These are phyloP conservation scores for Allophyes oxyacanthae DNA, from an alignment of 2,888 invertebrate species.

Conservation along the genomic window DNA sequence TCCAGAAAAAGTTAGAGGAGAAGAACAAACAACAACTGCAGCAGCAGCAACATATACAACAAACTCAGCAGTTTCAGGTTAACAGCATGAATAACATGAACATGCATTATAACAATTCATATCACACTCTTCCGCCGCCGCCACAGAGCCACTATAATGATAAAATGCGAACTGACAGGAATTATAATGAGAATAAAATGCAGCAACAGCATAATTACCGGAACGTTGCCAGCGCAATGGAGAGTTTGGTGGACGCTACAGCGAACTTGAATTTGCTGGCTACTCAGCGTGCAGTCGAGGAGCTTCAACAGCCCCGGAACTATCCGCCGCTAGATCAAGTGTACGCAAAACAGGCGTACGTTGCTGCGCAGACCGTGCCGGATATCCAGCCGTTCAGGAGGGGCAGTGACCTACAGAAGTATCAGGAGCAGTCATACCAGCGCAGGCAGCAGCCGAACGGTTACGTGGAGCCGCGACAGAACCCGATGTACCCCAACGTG, in stretches of 20 bases:
- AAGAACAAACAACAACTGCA: slow-evolving; percentile 82
- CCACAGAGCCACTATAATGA: slow-evolving; percentile 71
- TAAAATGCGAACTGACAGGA: slow-evolving; percentile 71
- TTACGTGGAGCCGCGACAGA: slow-evolving; percentile 75
- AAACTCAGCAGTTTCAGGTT: slow-evolving; percentile 63
- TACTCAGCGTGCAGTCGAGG: slow-evolving; percentile 69
- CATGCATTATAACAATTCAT: slow-evolving; percentile 73
- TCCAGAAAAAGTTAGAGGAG: slow-evolving; percentile 89
- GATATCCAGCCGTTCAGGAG: slow-evolving; percentile 74
- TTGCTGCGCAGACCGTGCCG: slow-evolving; percentile 67
- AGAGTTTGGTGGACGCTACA: slow-evolving; percentile 77
- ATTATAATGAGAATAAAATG: slow-evolving; percentile 70
- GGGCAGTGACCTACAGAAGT: slow-evolving; percentile 68
- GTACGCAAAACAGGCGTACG: slow-evolving; percentile 56
- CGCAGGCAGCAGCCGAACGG: slow-evolving; percentile 75
- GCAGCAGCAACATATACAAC: slow-evolving; percentile 70
- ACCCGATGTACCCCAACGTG: slow-evolving; percentile 45
- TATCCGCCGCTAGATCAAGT: slow-evolving; percentile 72
- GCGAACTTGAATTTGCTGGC: slow-evolving; percentile 74
- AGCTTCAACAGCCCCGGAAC: slow-evolving; percentile 62
- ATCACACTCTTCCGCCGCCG: slow-evolving; percentile 64
- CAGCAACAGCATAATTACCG: slow-evolving; percentile 61
- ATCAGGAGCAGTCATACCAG: slow-evolving; percentile 74
- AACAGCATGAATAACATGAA: slow-evolving; percentile 64
- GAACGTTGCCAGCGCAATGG: slow-evolving; percentile 70